A percentile compares a stretch with the other conserved stretches of the same genome.
These are phyloP conservation scores for Nothoprocta pentlandii DNA, from an alignment of 2,113 vertebrate species.

Conservation along the genomic window DNA sequence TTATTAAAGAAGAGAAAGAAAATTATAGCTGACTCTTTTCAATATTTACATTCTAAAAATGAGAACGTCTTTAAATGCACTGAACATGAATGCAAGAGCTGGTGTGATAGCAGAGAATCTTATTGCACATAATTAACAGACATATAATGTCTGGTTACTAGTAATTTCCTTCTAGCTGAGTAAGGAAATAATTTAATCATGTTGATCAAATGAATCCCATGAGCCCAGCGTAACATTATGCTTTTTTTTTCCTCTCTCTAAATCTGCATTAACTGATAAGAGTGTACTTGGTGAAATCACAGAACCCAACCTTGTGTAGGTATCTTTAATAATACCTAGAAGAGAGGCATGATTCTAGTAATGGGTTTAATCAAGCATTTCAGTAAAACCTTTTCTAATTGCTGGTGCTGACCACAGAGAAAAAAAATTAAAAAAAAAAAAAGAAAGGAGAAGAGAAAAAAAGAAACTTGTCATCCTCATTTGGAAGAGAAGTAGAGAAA, in stretches of 20 bases:
- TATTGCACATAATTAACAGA: constrained; percentile 88
- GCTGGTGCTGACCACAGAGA: not conserved
- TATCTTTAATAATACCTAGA: constrained; percentile 71
- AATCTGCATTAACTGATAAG: constrained; percentile 85
- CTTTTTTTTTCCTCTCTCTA: constrained; percentile 54
- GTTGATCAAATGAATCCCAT: constrained; percentile 90
- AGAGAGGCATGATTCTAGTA: constrained; percentile 58
- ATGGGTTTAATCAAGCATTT: constrained; percentile 62
- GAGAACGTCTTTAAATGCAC: constrained; percentile 77
- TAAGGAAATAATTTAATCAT: constrained; percentile 96
- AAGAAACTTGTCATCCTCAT: not conserved
- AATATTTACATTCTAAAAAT: constrained; percentile 78
- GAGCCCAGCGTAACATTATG: constrained; percentile 86
- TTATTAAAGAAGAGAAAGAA: constrained; percentile 72
- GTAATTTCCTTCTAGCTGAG: constrained; percentile 92
- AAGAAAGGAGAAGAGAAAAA: not conserved
- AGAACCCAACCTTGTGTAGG: constrained; percentile 69
- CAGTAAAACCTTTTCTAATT: constrained; percentile 31
- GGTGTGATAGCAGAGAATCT: constrained; percentile 83
- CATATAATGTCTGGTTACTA: constrained; percentile 93
- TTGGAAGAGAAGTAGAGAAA: constrained; percentile 1
- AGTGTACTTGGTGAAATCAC: constrained; percentile 78
- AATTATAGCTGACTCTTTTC: constrained; percentile 71
- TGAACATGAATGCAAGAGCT: constrained; percentile 77
- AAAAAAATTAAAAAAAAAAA: not conserved